These are phyloP conservation scores for Acipenser oxyrinchus DNA, from an alignment of 2,797 vertebrate genomes.

Conservation along the genomic window DNA sequence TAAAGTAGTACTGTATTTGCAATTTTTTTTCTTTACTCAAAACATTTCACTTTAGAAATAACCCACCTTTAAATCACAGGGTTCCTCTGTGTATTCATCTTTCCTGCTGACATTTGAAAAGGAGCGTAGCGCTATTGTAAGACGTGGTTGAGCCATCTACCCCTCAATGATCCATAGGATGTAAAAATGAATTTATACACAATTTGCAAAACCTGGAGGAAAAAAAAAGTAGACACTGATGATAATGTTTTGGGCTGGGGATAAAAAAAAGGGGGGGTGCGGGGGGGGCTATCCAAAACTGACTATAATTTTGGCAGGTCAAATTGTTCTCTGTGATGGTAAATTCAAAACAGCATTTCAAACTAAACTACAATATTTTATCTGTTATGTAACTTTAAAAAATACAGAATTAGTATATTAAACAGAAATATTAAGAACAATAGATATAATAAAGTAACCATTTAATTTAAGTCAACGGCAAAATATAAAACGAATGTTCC, in stretches of 20 bases:
- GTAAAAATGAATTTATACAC: constrained; percentile 41
- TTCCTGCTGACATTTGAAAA: constrained; percentile 90
- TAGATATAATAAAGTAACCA: no score
- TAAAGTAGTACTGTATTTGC: background rate
- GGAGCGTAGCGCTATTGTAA: constrained; percentile 88
- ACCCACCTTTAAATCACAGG: constrained; percentile 78
- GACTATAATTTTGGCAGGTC: background rate
- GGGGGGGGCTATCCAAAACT: background rate
- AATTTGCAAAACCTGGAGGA: constrained; percentile 32
- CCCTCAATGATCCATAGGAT: constrained; percentile 55
- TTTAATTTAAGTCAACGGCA: no score
- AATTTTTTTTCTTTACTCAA: constrained; percentile 7
- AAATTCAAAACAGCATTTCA: no score
- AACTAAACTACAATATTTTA: no score
- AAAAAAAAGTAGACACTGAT: constrained; percentile 1
- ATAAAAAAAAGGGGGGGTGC: background rate
- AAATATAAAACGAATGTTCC: no score
- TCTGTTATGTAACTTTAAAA: no score
- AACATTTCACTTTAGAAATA: constrained; percentile 26
- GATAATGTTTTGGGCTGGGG: background rate
- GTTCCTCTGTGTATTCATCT: constrained; percentile 69
- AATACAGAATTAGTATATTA: no score
- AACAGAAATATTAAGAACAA: no score
- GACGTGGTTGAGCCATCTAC: constrained; percentile 85
- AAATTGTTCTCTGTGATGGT: background rate